Base-by-base conservation (phyloP, 1,140 invertebrate species). In the Drosophila gunungcola region DNA sequence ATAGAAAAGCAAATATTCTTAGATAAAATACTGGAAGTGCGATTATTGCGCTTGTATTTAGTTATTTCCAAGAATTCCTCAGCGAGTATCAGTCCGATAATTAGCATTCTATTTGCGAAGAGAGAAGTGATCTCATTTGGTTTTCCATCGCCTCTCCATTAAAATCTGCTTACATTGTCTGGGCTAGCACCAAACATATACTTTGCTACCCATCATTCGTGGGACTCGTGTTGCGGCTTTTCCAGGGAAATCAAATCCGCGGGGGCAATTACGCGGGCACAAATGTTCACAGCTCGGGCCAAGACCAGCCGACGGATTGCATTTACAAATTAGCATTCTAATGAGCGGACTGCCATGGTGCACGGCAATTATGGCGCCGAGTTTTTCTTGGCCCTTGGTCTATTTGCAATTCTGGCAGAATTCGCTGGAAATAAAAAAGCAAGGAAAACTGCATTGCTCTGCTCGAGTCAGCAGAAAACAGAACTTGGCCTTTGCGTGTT, bases 321-420 rank as follows among this genome's bases (percentile, higher is more conserved):
- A 88, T 83, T 86, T 61, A 79, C 75, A 86, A 86, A 86, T 86
- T 86, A 83, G 75, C 79, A 88, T 86, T 88, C 82, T 88, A 88
- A 86, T 83, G 84, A 78, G 78, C 43, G 39, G 29, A 41, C 16
- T 32, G 64, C 42, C 76, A 58, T 52, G 46, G n/a, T 74, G 70
- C 79, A 82, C 42, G 79, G 75, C 80, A 79, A 84, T 84, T 80
- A 84, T 80, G 73, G 67, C 67, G 81, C 73, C 73, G 76, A 32
- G 55, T 76, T 75, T 65, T 62, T 56, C 36, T 3, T 27, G 34
- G 27, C 42, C 32, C 46, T 34, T 34, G 27, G 27, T 51, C 60
- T 65, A 10, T 34, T 41, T 29, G 42, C 42, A 64, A 58, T 56
- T 60, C 34, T 63, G 67, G 52, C 57, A 62, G 51, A 81, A 54